Percentiles rank a stretch among this genome's conserved stretches.
Conservation (phyloP, 2,113 vertebrate species). For the Chaenogobius annularis region DNA sequence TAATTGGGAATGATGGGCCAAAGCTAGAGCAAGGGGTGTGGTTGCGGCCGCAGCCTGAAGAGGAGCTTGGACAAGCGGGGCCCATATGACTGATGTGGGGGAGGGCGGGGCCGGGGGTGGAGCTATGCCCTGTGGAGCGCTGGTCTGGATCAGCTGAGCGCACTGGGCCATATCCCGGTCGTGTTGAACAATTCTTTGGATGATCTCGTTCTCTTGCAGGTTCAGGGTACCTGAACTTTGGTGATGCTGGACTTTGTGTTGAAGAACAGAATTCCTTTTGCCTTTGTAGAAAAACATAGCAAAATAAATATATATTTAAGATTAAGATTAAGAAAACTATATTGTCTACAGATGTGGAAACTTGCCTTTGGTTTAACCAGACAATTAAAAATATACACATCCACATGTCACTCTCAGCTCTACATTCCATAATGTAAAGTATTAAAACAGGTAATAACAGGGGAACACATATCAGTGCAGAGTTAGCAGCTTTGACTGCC, state of each 20-base stretch:
- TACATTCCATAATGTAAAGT: too few relatives aligned
- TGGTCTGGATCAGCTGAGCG: conserved; percentile 84
- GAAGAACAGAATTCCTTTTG: conserved; percentile 93
- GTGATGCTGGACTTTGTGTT: conserved; percentile 96
- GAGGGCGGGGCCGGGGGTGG: conserved; percentile 70
- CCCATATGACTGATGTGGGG: conserved; percentile 91
- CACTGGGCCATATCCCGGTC: conserved; percentile 98
- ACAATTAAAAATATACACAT: too few relatives aligned
- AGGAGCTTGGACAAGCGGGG: conserved; percentile 91
- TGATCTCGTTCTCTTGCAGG: conserved; percentile 96
- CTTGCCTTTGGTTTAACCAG: too few relatives aligned
- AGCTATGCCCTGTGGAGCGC: conserved; percentile 37
- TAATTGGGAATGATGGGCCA: conserved; percentile 90
- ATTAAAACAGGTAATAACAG: too few relatives aligned
- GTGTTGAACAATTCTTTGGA: conserved; percentile 98
- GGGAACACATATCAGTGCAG: too few relatives aligned
- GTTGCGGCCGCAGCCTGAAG: conserved; percentile 93
- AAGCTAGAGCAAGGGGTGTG: conserved; percentile 90
- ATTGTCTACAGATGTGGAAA: too few relatives aligned
- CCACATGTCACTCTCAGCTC: too few relatives aligned
- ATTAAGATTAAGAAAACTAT: too few relatives aligned
- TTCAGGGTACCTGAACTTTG: conserved; percentile 93
- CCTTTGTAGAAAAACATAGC: conserved; percentile 70
- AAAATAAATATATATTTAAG: neutral
- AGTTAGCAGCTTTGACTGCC: too few relatives aligned